Base-by-base conservation (phyloP, 1,140 invertebrate genomes). In the Pachypeltis micranthus region DNA sequence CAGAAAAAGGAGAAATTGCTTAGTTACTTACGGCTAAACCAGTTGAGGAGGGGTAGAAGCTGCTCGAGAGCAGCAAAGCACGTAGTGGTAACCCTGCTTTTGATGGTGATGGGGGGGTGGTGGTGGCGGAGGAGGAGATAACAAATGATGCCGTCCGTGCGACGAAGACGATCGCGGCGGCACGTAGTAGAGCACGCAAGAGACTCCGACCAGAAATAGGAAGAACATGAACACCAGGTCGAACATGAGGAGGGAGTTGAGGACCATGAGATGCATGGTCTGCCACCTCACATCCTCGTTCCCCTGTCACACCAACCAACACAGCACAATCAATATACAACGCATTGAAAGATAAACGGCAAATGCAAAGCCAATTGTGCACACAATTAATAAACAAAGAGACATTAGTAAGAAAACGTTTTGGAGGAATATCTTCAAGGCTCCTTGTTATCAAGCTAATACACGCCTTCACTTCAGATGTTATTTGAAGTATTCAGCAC, bases 181-280 rank as follows among this genome's bases (percentile, higher is more conserved):
- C 72, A 88, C 79, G 72, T 88, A 89, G 73, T 88, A 88, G 67
- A 86, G 84, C 66, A 88, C 76, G 70, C 87, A 89, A 63, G 86
- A 87, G 63, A 89, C 85, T 47, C 84, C 86, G 68, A 88, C 82
- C 69, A 88, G 81, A 75, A 89, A 89, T 69, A 89, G 78, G 76
- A 89, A 89, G 76, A 89, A 88, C 76, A 88, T 78, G 78, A 89
- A 89, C 73, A 88, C 86, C 72, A 88, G 80, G 76, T 89, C 85
- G 80, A 89, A 89, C 85, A 89, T 88, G 77, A 88, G 82, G 72
- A 89, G 80, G 69, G 86, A 88, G 77, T 89, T 88, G 76, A 88
- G 80, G 79, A 85, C 86, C 81, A 88, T 79, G 71, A 88, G 78
- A 81, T 83, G 85, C 87, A 89, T 89, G 71, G 72, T 77, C 34